A percentile compares a stretch with the other conserved stretches of the same genome.
Conservation (phyloP, 1,140 invertebrate species). For the Ooceraea biroi region DNA sequence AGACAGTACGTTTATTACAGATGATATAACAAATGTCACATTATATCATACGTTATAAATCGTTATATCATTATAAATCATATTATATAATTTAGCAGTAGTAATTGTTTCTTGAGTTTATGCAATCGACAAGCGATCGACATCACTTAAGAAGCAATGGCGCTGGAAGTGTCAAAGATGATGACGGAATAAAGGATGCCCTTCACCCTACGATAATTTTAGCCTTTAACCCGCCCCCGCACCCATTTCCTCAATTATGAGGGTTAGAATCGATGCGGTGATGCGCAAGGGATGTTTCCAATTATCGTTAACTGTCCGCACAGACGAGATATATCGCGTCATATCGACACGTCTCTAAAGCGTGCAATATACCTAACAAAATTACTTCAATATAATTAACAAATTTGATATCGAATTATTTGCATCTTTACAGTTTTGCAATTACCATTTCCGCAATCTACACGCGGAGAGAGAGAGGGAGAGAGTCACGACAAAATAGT, state of each 20-base stretch:
- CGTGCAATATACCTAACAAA: slow-evolving; percentile 63
- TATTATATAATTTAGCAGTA: background rate
- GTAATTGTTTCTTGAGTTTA: slow-evolving; percentile 13
- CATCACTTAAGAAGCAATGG: slow-evolving; percentile 20
- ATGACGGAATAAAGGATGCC: slow-evolving; percentile 70
- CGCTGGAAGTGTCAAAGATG: slow-evolving; percentile 61
- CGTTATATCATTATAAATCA: no score
- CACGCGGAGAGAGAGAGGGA: no score
- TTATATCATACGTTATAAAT: no score
- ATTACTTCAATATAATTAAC: slow-evolving; percentile 32
- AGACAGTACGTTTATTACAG: background rate
- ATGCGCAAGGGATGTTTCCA: slow-evolving; percentile 80
- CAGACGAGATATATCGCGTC: slow-evolving; percentile 72
- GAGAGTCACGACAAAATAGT: background rate
- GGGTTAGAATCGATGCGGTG: slow-evolving; percentile 70
- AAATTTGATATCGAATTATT: slow-evolving; percentile 1
- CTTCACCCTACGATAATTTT: slow-evolving; percentile 76
- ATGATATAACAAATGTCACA: background rate
- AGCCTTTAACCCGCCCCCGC: slow-evolving; percentile 76
- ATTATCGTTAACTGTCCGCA: slow-evolving; percentile 79
- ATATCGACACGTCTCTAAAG: slow-evolving; percentile 61
- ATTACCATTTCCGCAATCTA: no score
- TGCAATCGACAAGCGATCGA: slow-evolving; percentile 27
- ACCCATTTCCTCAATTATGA: slow-evolving; percentile 79
- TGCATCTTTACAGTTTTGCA: background rate